Evolutionary conservation across 2,113 vertebrate species (phyloP), one percentile per base, ranked within the genome.

Genomic region (Nibea coibor): DNA sequence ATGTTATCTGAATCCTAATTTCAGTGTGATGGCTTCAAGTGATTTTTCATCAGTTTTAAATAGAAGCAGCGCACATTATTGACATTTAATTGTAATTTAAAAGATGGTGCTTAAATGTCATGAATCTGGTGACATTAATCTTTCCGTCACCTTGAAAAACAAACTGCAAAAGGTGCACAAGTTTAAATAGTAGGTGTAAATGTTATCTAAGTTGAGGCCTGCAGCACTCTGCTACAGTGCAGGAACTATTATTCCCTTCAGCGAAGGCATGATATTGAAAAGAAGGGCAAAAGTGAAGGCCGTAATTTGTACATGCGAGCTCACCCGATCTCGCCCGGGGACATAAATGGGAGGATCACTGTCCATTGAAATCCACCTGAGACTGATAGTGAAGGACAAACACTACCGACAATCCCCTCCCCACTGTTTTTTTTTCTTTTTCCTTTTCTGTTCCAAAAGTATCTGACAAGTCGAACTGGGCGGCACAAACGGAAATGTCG

Each of bases 101-200:
- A 77, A 84, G 78, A 76, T 72, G 64, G 48, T 59, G 17, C 35
- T 86, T 59, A 88, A 87, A 87, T 84, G 77, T 65, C 80, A 89
- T 10, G 16, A 70, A 81, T 68, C 42, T 51, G 20, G 39, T 42
- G 50, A 26, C 78, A 83, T 83, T 79, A 81, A 87, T 85, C 71
- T 79, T 28, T 54, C 39, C 1, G 31, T 66, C 62, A 58, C 47
- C n/a, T 81, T 58, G 7, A 53, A 65, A 26, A 26, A 72, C 53
- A 53, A 48, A 58, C 24, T 3, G 47, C 35, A 43, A 43, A 43
- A 43, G 12, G 51, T 61, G 17, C 42, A 53, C 51, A 78, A 65
- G 56, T 69, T 70, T 71, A 83, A 65, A 85, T 28, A 12, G 11
- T 22, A 15, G 65, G 48, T 51, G 63, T 70, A 72, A 79, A 83